Evolutionary conservation across 2,113 vertebrate species (phyloP), one percentile per base, ranked within the genome.

Genomic region (Vimba vimba): DNA sequence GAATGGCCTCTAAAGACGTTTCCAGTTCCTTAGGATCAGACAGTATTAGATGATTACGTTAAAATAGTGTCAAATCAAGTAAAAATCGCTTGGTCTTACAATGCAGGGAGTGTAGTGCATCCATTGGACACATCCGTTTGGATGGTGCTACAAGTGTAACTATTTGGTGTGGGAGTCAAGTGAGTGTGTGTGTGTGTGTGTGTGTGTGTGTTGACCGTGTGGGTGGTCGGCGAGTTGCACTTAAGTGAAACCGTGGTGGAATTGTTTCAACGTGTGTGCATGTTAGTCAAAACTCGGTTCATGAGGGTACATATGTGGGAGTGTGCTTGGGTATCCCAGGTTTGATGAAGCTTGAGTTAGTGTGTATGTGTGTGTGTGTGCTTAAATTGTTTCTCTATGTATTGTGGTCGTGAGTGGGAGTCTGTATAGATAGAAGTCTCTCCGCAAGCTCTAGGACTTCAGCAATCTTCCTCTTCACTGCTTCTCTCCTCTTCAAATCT

Each of bases 401-500:
- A 64, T 88, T 62, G 76, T 87, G 64, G 50, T 87, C 59, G 17
- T 74, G 84, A 79, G 91, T 83, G 83, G 93, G 91, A 9, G 93
- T 87, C 39, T 91, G 95, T 33, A 62, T 90, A 74, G 93, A 92
- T 2, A 97, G 93, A 86, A 97, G 90, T 87, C 92, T 94, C 89
- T 98, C 97, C 0, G 96, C 95, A n/a, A 96, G 95, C 81, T 95
- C 93, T 50, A 98, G 91, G 78, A 97, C 97, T 89, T 96, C 94
- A 0, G 95, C 96, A 0, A 95, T 97, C 88, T 93, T 94, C 89
- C 93, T 96, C 91, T 95, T 96, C 84, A 97, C 96, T 0, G 95
- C 94, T 62, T 96, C 96, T 66, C 91, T 92, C 39, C 96, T 95
- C n/a, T 91, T 91, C 0, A 93, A 89, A 73, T 94, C 95, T 0